phyloP scores from a whole-genome alignment of 2,888 invertebrate genomes.

The Dysmachus trigonus region DNA sequence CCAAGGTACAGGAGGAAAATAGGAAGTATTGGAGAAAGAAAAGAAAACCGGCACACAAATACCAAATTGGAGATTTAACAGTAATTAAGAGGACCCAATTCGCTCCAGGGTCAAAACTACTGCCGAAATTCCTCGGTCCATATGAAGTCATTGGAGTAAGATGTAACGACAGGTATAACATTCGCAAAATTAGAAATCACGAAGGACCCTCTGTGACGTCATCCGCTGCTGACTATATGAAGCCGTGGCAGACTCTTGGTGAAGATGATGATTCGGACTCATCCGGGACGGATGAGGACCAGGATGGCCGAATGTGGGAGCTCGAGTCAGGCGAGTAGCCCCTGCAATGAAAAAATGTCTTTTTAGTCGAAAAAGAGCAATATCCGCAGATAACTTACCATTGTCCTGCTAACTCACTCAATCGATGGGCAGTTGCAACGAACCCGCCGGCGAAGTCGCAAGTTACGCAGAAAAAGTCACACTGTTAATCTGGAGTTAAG shows the following conservation, averaged over 20 bases:
- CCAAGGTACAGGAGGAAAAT: conserved; percentile 6
- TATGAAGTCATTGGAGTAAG: conserved; percentile 43
- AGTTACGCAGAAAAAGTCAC: too few relatives aligned
- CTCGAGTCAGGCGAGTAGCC: too few relatives aligned
- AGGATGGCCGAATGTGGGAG: too few relatives aligned
- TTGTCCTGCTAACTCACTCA: too few relatives aligned
- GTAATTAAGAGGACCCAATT: conserved; percentile 38
- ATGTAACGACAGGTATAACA: conserved; percentile 43
- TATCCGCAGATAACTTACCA: too few relatives aligned
- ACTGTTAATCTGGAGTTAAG: too few relatives aligned
- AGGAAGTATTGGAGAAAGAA: not conserved
- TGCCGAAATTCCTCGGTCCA: too few relatives aligned
- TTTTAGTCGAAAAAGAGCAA: too few relatives aligned
- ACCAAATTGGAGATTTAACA: conserved; percentile 12
- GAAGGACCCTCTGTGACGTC: conserved; percentile 42
- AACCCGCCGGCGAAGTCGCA: too few relatives aligned
- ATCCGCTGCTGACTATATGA: conserved; percentile 38
- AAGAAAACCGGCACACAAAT: not conserved
- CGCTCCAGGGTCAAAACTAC: conserved; percentile 47
- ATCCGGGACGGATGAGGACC: too few relatives aligned
- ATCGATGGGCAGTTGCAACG: too few relatives aligned
- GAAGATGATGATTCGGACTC: not conserved
- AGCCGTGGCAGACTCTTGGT: conserved; percentile 29
- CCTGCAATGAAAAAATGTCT: too few relatives aligned
- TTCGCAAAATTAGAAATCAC: conserved; percentile 40